Evolutionary conservation across 2,797 vertebrate genomes (phyloP).

Genomic region (Rhabdomys pumilio): DNA sequence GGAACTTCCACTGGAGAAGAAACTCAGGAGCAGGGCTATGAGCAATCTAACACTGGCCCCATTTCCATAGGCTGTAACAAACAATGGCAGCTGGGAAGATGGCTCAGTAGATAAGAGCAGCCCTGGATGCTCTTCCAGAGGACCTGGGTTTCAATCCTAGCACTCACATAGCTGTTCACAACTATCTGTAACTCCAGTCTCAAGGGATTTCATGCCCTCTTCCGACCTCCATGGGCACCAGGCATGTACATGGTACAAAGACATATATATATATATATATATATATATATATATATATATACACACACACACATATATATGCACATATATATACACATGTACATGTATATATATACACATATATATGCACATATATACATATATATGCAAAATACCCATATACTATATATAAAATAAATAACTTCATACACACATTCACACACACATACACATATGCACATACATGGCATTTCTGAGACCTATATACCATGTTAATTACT

Average conservation of each 20-base stretch:
- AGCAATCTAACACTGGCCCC: background rate
- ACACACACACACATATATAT: background rate
- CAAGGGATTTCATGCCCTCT: background rate
- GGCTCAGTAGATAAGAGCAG: background rate
- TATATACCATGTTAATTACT: background rate
- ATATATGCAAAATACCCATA: background rate
- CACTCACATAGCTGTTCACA: background rate
- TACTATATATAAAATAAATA: background rate
- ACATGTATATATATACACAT: too few species aligned
- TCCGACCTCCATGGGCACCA: background rate
- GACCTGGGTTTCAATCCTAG: background rate
- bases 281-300: too few species aligned
- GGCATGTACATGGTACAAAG: background rate
- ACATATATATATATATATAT: too few species aligned
- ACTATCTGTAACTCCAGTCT: background rate
- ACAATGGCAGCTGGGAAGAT: background rate
- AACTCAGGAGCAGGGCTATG: background rate
- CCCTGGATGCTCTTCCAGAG: background rate
- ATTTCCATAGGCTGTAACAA: background rate
- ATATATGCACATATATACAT: too few species aligned
- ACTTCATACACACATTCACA: background rate
- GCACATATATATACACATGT: too few species aligned
- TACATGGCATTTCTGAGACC: conserved; percentile 22
- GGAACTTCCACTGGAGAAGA: background rate
- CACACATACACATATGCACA: background rate